phyloP scores from a whole-genome alignment of 2,113 vertebrate genomes.

The Pygoscelis adeliae region DNA sequence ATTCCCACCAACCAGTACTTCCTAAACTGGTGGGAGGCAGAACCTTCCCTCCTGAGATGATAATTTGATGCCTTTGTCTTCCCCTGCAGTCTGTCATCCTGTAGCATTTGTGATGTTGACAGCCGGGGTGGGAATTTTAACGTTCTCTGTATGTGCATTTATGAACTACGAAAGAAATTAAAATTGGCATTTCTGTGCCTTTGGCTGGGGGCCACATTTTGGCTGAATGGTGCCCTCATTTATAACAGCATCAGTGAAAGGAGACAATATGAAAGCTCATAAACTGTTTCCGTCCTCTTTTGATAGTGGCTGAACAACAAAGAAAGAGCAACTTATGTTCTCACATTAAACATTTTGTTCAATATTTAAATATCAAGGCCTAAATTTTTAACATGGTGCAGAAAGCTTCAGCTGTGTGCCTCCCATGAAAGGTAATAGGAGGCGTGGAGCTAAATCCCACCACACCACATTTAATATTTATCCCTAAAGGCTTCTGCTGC shows the following conservation, averaged over 20 bases:
- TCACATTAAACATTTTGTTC: conserved; percentile 25
- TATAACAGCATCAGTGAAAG: background rate
- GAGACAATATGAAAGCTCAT: background rate
- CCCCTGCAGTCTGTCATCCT: background rate
- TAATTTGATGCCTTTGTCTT: background rate
- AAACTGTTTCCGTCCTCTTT: background rate
- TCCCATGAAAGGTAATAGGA: background rate
- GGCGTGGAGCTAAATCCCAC: background rate
- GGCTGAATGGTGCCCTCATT: background rate
- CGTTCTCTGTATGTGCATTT: background rate
- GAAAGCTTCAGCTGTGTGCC: background rate
- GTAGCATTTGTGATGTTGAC: background rate
- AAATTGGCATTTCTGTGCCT: background rate
- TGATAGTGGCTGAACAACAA: background rate
- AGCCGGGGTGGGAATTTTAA: background rate
- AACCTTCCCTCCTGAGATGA: background rate
- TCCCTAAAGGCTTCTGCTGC: background rate
- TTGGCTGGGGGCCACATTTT: background rate
- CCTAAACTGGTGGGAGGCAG: background rate
- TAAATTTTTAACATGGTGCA: conserved; percentile 37
- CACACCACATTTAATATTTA: conserved; percentile 4
- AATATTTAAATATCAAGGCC: conserved; percentile 50
- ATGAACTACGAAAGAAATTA: background rate
- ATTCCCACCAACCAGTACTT: background rate
- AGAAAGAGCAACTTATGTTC: background rate